Conservation (phyloP, 2,888 invertebrate species). For the Isoperla grammatica region DNA sequence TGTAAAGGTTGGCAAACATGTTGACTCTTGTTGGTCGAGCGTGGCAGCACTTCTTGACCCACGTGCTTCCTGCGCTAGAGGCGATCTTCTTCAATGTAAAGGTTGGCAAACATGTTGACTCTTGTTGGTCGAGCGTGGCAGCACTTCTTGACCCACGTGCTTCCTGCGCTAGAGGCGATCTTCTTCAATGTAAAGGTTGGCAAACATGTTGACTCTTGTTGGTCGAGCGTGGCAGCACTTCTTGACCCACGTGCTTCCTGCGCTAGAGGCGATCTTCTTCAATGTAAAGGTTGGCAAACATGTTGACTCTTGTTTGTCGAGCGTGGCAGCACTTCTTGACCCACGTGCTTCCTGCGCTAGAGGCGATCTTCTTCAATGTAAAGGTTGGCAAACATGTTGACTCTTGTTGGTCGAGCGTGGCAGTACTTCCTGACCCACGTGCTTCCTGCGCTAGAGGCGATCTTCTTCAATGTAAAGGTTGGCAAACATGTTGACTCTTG, state of each 20-base stretch:
- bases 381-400: too few species aligned
- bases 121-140: too few species aligned
- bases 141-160: slow-evolving; percentile 27
- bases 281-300: slow-evolving; percentile 30
- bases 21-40: too few species aligned
- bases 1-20: slow-evolving; percentile 22
- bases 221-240: slow-evolving; percentile 28
- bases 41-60: slow-evolving; percentile 29
- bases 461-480: slow-evolving; percentile 29
- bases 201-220: too few species aligned
- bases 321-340: slow-evolving; percentile 29
- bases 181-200: slow-evolving; percentile 28
- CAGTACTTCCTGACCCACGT: slow-evolving; percentile 27
- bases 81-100: slow-evolving; percentile 29
- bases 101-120: slow-evolving; percentile 15
- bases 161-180: slow-evolving; percentile 28
- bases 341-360: slow-evolving; percentile 23
- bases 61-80: slow-evolving; percentile 25
- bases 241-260: slow-evolving; percentile 25
- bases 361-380: slow-evolving; percentile 29
- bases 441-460: slow-evolving; percentile 26
- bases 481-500: too few species aligned
- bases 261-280: slow-evolving; percentile 28
- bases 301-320: too few species aligned
- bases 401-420: too few species aligned